Percentiles rank a stretch among this genome's conserved stretches.
Conservation (phyloP, 2,888 invertebrate species). For the Morpho achilles region DNA sequence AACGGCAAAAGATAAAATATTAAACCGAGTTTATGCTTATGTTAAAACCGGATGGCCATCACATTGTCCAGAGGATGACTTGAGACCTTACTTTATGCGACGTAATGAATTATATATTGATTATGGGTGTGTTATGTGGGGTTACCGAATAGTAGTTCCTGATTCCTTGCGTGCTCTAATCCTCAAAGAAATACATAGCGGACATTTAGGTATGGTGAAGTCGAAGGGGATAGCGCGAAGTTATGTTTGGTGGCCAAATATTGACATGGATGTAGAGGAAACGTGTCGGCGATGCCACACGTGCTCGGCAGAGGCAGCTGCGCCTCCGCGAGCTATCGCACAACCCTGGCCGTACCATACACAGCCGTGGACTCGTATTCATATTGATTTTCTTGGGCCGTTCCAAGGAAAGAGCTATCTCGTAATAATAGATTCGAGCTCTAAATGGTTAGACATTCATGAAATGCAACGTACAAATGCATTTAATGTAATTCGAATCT, state of each 20-base stretch:
- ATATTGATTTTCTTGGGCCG: too few species aligned
- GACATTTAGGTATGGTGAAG: background rate
- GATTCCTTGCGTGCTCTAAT: background rate
- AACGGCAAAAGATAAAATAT: background rate
- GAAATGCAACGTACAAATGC: slow-evolving; percentile 22
- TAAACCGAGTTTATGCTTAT: background rate
- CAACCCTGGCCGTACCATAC: too few species aligned
- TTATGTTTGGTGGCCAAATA: slow-evolving; percentile 1
- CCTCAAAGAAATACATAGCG: background rate
- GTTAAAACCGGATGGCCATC: background rate
- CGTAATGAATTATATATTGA: background rate
- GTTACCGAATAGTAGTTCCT: background rate
- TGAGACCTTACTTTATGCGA: background rate
- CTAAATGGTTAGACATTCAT: slow-evolving; percentile 31
- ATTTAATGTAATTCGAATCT: slow-evolving; percentile 14
- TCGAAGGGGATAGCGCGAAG: background rate
- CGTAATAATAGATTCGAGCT: slow-evolving; percentile 27
- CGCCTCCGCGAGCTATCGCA: too few species aligned
- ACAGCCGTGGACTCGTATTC: too few species aligned
- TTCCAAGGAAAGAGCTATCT: slow-evolving; percentile 22
- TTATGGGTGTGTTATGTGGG: slow-evolving; percentile 1
- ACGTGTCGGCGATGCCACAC: too few species aligned
- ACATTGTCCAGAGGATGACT: background rate
- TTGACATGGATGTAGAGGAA: background rate
- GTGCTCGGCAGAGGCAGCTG: too few species aligned